phyloP scores from a whole-genome alignment of 1,140 invertebrate genomes.

The Atta cephalotes region DNA sequence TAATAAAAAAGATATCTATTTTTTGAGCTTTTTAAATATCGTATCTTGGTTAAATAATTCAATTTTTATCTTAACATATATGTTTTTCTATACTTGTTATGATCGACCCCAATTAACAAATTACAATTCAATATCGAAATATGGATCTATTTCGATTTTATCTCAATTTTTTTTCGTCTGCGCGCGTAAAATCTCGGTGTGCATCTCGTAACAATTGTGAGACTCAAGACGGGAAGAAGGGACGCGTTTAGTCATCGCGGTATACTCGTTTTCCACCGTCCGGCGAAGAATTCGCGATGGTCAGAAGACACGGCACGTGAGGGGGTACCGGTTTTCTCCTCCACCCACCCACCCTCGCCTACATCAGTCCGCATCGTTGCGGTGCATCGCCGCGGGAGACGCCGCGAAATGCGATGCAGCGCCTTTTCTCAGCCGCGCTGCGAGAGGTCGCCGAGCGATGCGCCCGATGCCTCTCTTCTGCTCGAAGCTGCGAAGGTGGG shows the following conservation, averaged over 20 bases:
- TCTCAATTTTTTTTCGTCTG: background rate
- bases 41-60: background rate
- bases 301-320: constrained; percentile 56
- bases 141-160: background rate
- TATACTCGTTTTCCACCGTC: constrained; percentile 65
- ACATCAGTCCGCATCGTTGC: constrained; percentile 46
- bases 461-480: constrained; percentile 51
- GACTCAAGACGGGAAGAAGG: constrained; percentile 51
- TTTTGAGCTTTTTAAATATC: background rate
- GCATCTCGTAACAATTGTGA: constrained; percentile 28
- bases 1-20: background rate
- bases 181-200: background rate
- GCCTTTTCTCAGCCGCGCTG: constrained; percentile 61
- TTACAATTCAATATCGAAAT: background rate
- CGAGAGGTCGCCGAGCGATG: constrained; percentile 60
- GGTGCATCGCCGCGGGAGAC: constrained; percentile 76
- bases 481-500: background rate
- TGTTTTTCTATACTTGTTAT: background rate
- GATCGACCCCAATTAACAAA: background rate
- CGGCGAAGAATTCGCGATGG: constrained; percentile 59
- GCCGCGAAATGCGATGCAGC: constrained; percentile 65
- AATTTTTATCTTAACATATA: background rate
- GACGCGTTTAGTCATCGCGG: constrained; percentile 42
- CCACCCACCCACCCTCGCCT: constrained; percentile 36
- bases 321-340: constrained; percentile 64